A percentile compares a stretch with the other conserved stretches of the same genome.
phyloP scores from a whole-genome alignment of 2,113 vertebrate genomes.

The Eublepharis macularius region DNA sequence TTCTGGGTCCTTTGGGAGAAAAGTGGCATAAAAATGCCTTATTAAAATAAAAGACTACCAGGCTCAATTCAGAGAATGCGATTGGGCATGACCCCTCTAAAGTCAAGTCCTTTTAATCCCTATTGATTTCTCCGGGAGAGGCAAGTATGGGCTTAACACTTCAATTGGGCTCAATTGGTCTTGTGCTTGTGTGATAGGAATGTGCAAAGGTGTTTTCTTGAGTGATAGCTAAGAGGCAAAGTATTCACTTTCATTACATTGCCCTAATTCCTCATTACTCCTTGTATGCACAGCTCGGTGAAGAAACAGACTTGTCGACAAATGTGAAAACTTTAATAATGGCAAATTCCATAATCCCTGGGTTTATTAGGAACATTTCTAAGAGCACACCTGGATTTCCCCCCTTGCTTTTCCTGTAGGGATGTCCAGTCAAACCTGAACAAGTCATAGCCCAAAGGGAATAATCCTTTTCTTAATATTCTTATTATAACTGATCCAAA shows the following conservation, averaged over 20 bases:
- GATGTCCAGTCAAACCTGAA: too few species aligned
- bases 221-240: not conserved
- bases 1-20: too few species aligned
- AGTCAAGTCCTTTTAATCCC: not conserved
- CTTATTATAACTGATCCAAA: too few species aligned
- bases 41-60: not conserved
- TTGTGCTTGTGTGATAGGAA: not conserved
- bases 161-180: not conserved
- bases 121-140: not conserved
- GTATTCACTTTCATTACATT: not conserved
- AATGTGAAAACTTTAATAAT: not conserved
- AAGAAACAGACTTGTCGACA: constrained; percentile 14
- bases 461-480: too few species aligned
- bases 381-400: not conserved
- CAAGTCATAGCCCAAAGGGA: too few species aligned
- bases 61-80: not conserved
- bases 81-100: not conserved
- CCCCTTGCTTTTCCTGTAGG: not conserved
- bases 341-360: not conserved
- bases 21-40: too few species aligned
- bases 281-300: not conserved
- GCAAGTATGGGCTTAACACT: not conserved
- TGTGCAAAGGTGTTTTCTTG: not conserved
- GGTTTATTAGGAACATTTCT: not conserved
- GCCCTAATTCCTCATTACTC: not conserved